Evolutionary conservation across 2,888 invertebrate genomes (phyloP).

Genomic region (Papilio gigon): DNA sequence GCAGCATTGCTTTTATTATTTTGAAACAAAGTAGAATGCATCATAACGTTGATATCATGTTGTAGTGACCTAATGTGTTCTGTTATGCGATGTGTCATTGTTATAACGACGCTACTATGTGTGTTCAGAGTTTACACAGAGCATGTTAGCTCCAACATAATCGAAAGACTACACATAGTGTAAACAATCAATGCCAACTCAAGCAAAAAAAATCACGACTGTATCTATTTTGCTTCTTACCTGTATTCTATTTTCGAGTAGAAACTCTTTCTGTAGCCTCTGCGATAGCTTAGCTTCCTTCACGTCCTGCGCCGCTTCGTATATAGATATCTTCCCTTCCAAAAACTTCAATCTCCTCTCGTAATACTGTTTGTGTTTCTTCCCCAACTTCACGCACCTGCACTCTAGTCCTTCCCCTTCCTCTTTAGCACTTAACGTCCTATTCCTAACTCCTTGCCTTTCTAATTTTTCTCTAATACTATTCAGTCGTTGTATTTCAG

Average conservation of each 20-base stretch:
- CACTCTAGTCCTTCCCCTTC: slow-evolving; percentile 76
- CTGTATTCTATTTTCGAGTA: slow-evolving; percentile 78
- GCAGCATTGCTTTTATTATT: not conserved
- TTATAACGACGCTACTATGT: not conserved
- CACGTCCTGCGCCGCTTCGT: slow-evolving; percentile 85
- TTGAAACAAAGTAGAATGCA: not conserved
- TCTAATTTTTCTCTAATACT: slow-evolving; percentile 84
- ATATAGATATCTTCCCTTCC: slow-evolving; percentile 85
- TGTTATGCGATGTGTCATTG: not conserved
- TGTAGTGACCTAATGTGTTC: not conserved
- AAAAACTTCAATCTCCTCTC: slow-evolving; percentile 85
- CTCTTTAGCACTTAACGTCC: slow-evolving; percentile 70
- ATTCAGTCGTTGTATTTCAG: slow-evolving; percentile 85
- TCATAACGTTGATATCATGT: not conserved
- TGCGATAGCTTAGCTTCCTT: slow-evolving; percentile 84
- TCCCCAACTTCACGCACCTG: slow-evolving; percentile 79
- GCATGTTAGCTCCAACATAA: not conserved
- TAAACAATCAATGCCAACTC: not conserved
- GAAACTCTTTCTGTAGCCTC: slow-evolving; percentile 84
- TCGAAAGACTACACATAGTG: not conserved
- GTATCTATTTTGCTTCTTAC: slow-evolving; percentile 52
- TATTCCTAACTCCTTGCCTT: slow-evolving; percentile 81
- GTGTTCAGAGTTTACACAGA: not conserved
- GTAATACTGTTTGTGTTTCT: slow-evolving; percentile 85
- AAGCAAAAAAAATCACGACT: too few species aligned